phyloP scores from a whole-genome alignment of 35 echinoderm and acorn worm genomes.

The Diadema setosum region DNA sequence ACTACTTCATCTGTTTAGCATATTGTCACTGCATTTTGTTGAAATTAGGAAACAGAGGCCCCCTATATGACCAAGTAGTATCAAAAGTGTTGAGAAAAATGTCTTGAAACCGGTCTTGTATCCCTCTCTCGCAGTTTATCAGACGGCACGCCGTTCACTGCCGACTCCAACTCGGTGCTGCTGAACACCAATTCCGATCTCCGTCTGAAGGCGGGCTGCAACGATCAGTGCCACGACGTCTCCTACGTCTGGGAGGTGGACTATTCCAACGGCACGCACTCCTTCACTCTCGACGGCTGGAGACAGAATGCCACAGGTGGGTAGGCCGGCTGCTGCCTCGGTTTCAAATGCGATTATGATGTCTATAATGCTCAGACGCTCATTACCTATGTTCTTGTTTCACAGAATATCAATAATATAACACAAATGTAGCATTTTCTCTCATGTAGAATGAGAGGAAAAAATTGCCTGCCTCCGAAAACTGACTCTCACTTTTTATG shows the following conservation, averaged over 20 bases:
- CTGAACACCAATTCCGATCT: slow-evolving; percentile 25
- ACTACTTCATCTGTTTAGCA: neutral
- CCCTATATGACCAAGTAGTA: neutral
- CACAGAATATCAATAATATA: too few relatives aligned
- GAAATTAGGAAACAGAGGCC: neutral
- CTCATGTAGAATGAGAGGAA: too few relatives aligned
- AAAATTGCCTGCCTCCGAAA: too few relatives aligned
- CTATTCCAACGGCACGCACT: neutral
- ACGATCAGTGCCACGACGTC: neutral
- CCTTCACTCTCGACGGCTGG: neutral
- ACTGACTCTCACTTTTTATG: too few relatives aligned
- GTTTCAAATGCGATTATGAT: too few relatives aligned
- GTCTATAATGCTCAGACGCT: too few relatives aligned
- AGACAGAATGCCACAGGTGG: slow-evolving; percentile 5
- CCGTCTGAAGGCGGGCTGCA: neutral
- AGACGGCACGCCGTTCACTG: neutral
- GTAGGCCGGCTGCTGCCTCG: too few relatives aligned
- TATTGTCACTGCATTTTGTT: neutral
- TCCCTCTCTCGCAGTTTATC: too few relatives aligned
- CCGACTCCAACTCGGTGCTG: neutral
- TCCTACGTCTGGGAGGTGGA: neutral
- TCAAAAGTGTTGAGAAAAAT: neutral
- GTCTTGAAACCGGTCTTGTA: neutral
- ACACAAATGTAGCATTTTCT: too few relatives aligned
- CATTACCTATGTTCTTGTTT: too few relatives aligned